Conservation (phyloP, 2,888 invertebrate genomes). For the Lasioglossum marginatum region DNA sequence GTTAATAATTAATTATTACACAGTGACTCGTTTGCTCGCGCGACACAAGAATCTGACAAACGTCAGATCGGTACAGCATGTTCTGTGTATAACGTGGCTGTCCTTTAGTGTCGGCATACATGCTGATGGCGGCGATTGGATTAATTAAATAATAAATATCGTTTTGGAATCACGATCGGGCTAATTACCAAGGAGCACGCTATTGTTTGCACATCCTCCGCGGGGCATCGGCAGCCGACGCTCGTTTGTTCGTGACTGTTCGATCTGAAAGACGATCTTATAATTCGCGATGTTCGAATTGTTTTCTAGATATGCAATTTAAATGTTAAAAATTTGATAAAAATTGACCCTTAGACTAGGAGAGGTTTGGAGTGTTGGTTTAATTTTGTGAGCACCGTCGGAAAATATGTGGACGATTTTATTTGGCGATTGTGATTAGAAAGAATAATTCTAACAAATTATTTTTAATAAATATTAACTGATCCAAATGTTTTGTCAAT, state of each 20-base stretch:
- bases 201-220: conserved; percentile 70
- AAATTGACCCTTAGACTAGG: background rate
- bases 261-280: background rate
- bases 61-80: conserved; percentile 14
- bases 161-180: conserved; percentile 74
- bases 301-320: background rate
- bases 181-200: conserved; percentile 77
- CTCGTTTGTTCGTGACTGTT: conserved; percentile 22
- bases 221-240: conserved; percentile 25
- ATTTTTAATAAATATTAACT: background rate
- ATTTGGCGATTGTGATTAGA: background rate
- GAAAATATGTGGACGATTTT: no score
- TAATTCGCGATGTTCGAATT: background rate
- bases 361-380: no score
- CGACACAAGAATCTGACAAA: conserved; percentile 25
- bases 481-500: background rate
- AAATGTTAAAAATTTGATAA: background rate
- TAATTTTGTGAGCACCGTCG: no score
- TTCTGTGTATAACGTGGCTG: background rate
- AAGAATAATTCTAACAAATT: background rate
- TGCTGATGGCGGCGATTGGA: conserved; percentile 64
- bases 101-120: conserved; percentile 12
- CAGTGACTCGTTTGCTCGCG: conserved; percentile 11
- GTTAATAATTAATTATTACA: conserved; percentile 36
- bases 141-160: conserved; percentile 80